A percentile compares a stretch with the other conserved stretches of the same genome.
Evolutionary conservation across 2,888 invertebrate species (phyloP).

Genomic region (Pedicia rivosa): DNA sequence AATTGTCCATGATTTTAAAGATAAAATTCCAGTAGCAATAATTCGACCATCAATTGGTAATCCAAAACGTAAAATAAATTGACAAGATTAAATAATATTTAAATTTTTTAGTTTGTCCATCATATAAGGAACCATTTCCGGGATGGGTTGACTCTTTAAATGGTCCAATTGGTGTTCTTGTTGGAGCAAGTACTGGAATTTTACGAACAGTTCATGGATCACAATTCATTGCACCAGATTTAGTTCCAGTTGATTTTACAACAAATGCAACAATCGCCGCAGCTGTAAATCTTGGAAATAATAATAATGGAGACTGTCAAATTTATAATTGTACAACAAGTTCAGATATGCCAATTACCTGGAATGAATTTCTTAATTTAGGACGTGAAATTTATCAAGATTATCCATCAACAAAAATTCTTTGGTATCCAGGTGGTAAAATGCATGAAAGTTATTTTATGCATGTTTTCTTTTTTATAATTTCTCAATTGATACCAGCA

Average conservation of each 20-base stretch:
- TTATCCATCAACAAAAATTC: conserved; percentile 32
- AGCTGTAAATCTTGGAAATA: conserved; percentile 27
- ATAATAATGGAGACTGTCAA: conserved; percentile 18
- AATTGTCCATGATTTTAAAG: conserved; percentile 28
- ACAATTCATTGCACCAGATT: conserved; percentile 30
- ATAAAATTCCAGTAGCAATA: conserved; percentile 33
- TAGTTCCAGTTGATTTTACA: conserved; percentile 38
- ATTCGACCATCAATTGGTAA: conserved; percentile 38
- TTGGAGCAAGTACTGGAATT: conserved; percentile 31
- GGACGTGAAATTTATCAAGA: conserved; percentile 20
- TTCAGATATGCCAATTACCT: conserved; percentile 35
- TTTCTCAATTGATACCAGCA: conserved; percentile 39
- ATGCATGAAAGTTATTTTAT: conserved; percentile 23
- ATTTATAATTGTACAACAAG: conserved; percentile 42
- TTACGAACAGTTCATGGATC: conserved; percentile 34
- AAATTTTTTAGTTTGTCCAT: conserved; percentile 11
- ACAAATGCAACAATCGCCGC: conserved; percentile 34
- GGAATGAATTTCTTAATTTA: conserved; percentile 31
- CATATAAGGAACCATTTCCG: conserved; percentile 12
- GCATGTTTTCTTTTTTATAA: conserved; percentile 32
- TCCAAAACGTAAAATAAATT: no score
- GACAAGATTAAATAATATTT: no score
- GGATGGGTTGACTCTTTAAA: conserved; percentile 40
- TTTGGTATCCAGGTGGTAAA: conserved; percentile 28
- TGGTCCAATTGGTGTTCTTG: conserved; percentile 32